Conservation (phyloP, 2,113 vertebrate species). For the Mastomys coucha region DNA sequence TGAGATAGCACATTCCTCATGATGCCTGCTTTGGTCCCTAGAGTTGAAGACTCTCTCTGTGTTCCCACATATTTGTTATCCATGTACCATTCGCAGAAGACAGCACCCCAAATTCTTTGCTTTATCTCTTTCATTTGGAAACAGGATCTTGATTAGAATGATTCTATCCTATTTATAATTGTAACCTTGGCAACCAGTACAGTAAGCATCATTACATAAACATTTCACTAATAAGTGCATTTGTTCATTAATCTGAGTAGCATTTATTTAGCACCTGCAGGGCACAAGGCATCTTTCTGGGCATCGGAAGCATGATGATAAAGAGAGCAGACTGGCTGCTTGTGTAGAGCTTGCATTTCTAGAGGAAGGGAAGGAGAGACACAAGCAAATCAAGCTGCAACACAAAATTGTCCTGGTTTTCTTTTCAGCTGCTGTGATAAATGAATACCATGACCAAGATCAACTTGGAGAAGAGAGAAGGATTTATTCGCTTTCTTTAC, state of each 20-base stretch:
- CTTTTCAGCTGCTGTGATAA: not conserved
- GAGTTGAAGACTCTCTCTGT: not conserved
- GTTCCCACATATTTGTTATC: not conserved
- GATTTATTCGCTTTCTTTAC: not conserved
- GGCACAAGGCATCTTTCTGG: not conserved
- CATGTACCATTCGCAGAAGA: not conserved
- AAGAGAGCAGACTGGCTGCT: not conserved
- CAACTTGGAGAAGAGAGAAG: not conserved
- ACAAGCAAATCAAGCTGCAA: not conserved
- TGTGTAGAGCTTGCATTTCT: not conserved
- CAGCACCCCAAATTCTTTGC: not conserved
- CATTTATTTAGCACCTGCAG: slow-evolving; percentile 11
- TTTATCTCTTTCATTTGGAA: not conserved
- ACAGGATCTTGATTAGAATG: slow-evolving; percentile 4
- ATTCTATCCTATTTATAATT: slow-evolving; percentile 49
- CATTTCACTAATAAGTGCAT: slow-evolving; percentile 28
- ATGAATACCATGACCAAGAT: not conserved
- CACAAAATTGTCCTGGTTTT: not conserved
- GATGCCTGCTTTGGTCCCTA: not conserved
- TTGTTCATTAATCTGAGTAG: slow-evolving; percentile 30
- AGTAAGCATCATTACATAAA: not conserved
- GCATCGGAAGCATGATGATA: not conserved
- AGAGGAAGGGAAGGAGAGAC: not conserved
- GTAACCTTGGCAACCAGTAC: slow-evolving; percentile 37
- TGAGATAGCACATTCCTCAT: not conserved